These are phyloP conservation scores for Leptinotarsa haldemani DNA, from an alignment of 2,888 invertebrate species.

Conservation along the genomic window DNA sequence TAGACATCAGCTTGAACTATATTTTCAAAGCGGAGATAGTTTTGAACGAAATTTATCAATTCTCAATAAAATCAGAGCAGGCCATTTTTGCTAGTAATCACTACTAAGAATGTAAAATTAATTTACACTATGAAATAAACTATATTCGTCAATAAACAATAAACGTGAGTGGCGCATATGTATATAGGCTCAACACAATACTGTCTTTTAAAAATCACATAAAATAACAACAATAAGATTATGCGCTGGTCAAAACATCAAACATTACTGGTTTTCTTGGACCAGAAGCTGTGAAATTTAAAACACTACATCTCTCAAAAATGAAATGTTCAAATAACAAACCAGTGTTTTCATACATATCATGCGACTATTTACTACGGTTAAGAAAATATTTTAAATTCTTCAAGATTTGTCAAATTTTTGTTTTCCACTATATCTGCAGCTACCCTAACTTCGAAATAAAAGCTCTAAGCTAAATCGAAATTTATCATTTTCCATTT, in stretches of 20 bases:
- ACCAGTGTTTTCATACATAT: neutral
- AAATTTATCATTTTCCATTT: constrained; percentile 42
- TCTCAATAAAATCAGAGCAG: neutral
- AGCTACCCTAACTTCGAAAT: constrained; percentile 43
- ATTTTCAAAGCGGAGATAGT: neutral
- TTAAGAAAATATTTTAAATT: constrained; percentile 29
- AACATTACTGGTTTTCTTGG: neutral
- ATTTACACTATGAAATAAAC: constrained; percentile 22
- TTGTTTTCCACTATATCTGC: constrained; percentile 29
- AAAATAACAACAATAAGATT: constrained; percentile 23
- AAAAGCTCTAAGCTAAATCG: constrained; percentile 55
- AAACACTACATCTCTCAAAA: neutral
- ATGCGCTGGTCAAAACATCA: constrained; percentile 3
- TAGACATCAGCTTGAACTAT: neutral
- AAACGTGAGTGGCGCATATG: neutral
- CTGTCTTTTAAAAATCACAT: constrained; percentile 51
- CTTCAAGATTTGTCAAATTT: constrained; percentile 33
- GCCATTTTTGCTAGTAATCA: neutral
- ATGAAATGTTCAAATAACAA: neutral
- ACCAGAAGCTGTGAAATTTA: neutral
- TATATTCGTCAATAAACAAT: constrained; percentile 25
- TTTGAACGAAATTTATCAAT: neutral
- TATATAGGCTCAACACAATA: constrained; percentile 49
- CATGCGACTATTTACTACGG: constrained; percentile 2
- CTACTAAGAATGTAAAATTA: neutral